These are phyloP conservation scores for Sapayoa aenigma DNA, from an alignment of 2,113 vertebrate genomes.

Conservation along the genomic window DNA sequence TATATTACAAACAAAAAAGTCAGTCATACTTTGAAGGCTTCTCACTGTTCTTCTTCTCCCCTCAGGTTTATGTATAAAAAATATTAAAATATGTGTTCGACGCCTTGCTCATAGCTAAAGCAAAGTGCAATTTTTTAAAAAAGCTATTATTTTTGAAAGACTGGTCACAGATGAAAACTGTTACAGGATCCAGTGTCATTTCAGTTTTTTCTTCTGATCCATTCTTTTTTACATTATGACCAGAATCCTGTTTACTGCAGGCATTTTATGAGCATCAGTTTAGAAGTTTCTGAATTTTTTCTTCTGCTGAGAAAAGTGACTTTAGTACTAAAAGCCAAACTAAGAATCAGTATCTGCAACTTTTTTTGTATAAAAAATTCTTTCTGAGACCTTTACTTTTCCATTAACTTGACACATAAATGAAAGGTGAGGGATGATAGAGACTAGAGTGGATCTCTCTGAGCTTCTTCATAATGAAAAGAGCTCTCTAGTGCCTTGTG, in stretches of 20 bases:
- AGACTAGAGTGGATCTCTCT: background rate
- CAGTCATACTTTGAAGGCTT: background rate
- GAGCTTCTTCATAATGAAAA: background rate
- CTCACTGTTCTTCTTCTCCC: rapidly evolving
- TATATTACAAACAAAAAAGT: background rate
- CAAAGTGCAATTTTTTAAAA: background rate
- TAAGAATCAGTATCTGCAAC: background rate
- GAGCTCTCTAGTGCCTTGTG: background rate
- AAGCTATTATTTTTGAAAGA: background rate
- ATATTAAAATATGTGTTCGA: background rate
- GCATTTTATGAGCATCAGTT: background rate
- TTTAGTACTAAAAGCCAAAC: background rate
- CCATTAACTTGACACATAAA: background rate
- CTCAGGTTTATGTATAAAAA: background rate
- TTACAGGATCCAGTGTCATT: background rate
- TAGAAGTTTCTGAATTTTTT: background rate
- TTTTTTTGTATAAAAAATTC: background rate
- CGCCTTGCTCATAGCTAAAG: background rate
- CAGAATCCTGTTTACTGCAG: background rate
- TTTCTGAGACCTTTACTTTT: background rate
- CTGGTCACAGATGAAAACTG: background rate
- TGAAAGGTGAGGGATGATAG: background rate
- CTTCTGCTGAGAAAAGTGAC: background rate
- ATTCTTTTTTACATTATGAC: background rate
- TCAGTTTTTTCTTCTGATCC: background rate